phyloP scores from a whole-genome alignment of 92 coral and sea anemone species.

The Ricordea florida region DNA sequence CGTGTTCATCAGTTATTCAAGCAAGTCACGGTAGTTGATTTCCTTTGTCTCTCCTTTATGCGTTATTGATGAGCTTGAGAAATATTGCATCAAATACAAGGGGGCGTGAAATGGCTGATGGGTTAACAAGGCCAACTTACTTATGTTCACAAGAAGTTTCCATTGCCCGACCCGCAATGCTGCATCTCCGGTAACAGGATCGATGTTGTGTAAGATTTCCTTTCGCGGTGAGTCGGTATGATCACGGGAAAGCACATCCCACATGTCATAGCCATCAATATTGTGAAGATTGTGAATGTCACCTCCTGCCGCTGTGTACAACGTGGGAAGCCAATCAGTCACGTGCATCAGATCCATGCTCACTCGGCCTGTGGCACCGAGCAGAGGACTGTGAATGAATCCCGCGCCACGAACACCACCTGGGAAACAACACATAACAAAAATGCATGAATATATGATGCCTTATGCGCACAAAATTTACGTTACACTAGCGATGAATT shows the following conservation, averaged over 20 bases:
- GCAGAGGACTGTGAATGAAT: slow-evolving; percentile 84
- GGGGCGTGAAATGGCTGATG: too few relatives aligned
- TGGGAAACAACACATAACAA: background rate
- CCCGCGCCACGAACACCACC: slow-evolving; percentile 87
- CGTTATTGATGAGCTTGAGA: too few relatives aligned
- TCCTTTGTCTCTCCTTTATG: too few relatives aligned
- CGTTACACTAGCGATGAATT: too few relatives aligned
- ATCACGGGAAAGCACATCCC: slow-evolving; percentile 63
- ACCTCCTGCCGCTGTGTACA: slow-evolving; percentile 78
- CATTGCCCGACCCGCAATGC: slow-evolving; percentile 72
- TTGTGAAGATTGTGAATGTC: slow-evolving; percentile 60
- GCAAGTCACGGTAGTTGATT: too few relatives aligned
- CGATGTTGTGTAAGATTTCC: slow-evolving; percentile 80
- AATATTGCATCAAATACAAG: too few relatives aligned
- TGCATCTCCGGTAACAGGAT: slow-evolving; percentile 58
- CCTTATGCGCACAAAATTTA: too few relatives aligned
- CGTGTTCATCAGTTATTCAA: too few relatives aligned
- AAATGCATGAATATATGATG: too few relatives aligned
- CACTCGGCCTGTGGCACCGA: slow-evolving; percentile 65
- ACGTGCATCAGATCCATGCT: slow-evolving; percentile 86
- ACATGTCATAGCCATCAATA: slow-evolving; percentile 73
- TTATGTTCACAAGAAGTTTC: slow-evolving; percentile 74
- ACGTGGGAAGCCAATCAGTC: slow-evolving; percentile 87
- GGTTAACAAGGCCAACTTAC: too few relatives aligned
- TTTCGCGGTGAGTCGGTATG: slow-evolving; percentile 67